These are phyloP conservation scores for Nestor notabilis DNA, from an alignment of 2,113 vertebrate genomes.

Conservation along the genomic window DNA sequence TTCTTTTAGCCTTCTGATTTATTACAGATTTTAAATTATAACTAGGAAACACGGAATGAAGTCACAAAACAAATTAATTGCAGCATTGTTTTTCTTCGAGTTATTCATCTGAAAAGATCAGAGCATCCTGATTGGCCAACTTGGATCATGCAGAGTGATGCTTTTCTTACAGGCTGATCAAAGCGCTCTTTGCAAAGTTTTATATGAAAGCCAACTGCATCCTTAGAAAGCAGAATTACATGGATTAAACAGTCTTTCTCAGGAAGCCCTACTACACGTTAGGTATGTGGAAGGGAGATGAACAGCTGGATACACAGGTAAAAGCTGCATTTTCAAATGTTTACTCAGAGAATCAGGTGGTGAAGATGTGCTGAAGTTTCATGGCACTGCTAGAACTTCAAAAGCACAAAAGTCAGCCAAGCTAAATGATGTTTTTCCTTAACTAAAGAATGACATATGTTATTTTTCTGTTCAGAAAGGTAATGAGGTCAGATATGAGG, in stretches of 20 bases:
- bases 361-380: background rate
- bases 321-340: background rate
- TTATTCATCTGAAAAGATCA: background rate
- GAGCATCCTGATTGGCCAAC: background rate
- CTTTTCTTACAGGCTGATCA: background rate
- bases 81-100: background rate
- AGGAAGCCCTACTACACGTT: background rate
- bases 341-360: background rate
- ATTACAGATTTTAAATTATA: background rate
- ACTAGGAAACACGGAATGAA: background rate
- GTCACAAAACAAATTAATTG: background rate
- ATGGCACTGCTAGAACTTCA: background rate
- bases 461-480: background rate
- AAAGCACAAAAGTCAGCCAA: background rate
- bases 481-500: background rate
- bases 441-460: background rate
- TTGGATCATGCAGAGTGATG: accelerated
- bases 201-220: background rate
- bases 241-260: background rate
- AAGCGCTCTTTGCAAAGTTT: background rate
- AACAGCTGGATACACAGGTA: background rate
- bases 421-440: background rate
- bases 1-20: background rate
- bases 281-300: background rate
- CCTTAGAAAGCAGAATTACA: background rate